Base-by-base conservation (phyloP, 2,113 vertebrate genomes). In the Cercocebus atys region DNA sequence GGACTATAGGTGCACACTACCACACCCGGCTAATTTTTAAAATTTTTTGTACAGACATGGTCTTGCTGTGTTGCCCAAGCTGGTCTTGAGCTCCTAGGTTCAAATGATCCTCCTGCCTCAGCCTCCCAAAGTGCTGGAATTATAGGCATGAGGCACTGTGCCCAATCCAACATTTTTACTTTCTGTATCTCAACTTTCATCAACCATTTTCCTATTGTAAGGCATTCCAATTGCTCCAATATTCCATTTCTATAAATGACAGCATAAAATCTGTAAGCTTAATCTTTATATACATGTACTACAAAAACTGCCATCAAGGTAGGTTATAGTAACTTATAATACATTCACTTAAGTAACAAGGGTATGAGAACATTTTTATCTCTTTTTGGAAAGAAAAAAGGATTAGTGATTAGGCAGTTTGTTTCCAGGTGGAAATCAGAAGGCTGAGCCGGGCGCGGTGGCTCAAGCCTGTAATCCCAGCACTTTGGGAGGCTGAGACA, bases 291-390 rank as follows among this genome's bases (percentile, higher is more conserved):
- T 2, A 70, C 10, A 73, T 61, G 20, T 10, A 91, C 76, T 83
- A 86, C 16, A 96, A 93, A 95, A 91, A 91, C 35, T 94, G 72
- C 35, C 78, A 90, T 87, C 61, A 80, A 80, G 32, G 10, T 52
- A 93, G 47, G 32, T 6, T 95, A 38, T 6, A 61, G 25, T 64
- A 68, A 61, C 66, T 68, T n/a, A 68, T 57, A 73, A 79, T 90
- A 95, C 11, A 93, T 88, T 80, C 43, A 90, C 38, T 92, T 91
- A 93, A 83, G n/a, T 84, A 92, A 92, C 70, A 88, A 2, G 66
- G 38, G 22, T 50, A 43, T 82, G 40, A 94, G 20, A 94, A 85
- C 35, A 90, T 85, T 70, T 84, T 3, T 55, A 72, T 84, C 27
- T 81, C 30, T 88, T 73, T 40, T 91, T 52, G 52, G 43, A 43